These are phyloP conservation scores for Sipha flava DNA, from an alignment of 1,140 invertebrate genomes.

Conservation along the genomic window DNA sequence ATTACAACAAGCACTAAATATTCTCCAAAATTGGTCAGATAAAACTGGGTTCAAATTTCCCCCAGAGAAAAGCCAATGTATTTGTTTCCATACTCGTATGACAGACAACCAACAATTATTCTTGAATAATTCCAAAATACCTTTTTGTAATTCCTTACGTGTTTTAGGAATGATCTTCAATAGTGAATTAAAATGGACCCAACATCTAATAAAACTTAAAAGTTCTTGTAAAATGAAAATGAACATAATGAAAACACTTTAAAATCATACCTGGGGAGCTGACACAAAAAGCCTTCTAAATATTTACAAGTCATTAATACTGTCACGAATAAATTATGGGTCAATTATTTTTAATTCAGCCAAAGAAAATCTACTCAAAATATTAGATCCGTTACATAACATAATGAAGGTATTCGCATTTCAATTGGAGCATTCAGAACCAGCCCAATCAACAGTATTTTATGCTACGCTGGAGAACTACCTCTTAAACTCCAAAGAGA, in stretches of 20 bases:
- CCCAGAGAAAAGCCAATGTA: too few relatives aligned
- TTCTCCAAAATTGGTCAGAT: too few relatives aligned
- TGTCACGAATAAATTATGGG: neutral
- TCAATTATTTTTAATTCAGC: neutral
- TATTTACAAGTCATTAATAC: neutral
- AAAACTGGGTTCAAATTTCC: too few relatives aligned
- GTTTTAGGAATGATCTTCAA: too few relatives aligned
- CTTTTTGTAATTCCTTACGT: too few relatives aligned
- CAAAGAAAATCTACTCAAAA: neutral
- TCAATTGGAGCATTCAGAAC: neutral
- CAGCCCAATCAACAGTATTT: neutral
- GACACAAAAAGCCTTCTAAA: neutral
- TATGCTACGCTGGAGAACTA: neutral
- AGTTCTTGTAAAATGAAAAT: neutral
- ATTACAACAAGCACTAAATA: too few relatives aligned
- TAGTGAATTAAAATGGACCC: too few relatives aligned
- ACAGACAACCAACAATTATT: too few relatives aligned
- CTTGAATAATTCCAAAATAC: too few relatives aligned
- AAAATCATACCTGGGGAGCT: neutral
- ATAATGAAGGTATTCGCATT: neutral
- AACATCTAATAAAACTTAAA: neutral
- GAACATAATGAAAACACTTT: neutral
- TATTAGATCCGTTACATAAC: neutral
- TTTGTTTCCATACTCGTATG: too few relatives aligned
- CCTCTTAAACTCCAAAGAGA: neutral